Base-by-base conservation (phyloP, 2,888 invertebrate genomes). In the Eilema depressum region DNA sequence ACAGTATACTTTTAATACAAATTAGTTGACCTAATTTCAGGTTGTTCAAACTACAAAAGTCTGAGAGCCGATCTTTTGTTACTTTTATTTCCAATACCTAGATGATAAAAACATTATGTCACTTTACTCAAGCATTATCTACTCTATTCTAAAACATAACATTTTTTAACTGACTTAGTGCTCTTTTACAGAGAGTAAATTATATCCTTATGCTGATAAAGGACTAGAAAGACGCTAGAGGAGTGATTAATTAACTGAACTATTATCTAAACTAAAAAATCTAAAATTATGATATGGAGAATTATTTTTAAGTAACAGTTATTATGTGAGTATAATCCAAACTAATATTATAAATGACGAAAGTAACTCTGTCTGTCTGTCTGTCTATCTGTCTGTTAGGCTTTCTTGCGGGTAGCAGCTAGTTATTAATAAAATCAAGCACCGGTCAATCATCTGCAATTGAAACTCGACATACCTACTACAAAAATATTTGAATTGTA, bases 51-150 rank as follows among this genome's bases (percentile, higher is more conserved):
- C n/a, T n/a, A n/a, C n/a, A n/a, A 41, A 0, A 14, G 17, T 17
- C 41, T 41, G 14, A 41, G 17, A 41, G 25, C 57, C 12, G 1
- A 57, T 25, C 5, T 26, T 26, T 26, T 59, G 12, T 59, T 14
- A 59, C 59, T 59, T 59, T 59, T 26, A 59, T 59, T 57, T 59
- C 26, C 59, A 59, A 26, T 26, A 26, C 12, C 12, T 59, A 28
- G 28, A 59, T 59, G 25, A 17, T 59, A 17, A 59, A 59, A 59
- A 26, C 14, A 59, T 59, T 59, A 17, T 59, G 28, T 28, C 17
- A 26, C 59, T 26, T 59, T 28, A 28, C 17, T 53, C n/a, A 53
- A 53, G 53, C 20, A n/a, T 53, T 8, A 53, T 53, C n/a, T 53
- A 53, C n/a, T n/a, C n/a, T n/a, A 59, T 59, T 59, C 28, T 59